phyloP scores from a whole-genome alignment of 1,140 invertebrate species.

The Drosophila sucinea region DNA sequence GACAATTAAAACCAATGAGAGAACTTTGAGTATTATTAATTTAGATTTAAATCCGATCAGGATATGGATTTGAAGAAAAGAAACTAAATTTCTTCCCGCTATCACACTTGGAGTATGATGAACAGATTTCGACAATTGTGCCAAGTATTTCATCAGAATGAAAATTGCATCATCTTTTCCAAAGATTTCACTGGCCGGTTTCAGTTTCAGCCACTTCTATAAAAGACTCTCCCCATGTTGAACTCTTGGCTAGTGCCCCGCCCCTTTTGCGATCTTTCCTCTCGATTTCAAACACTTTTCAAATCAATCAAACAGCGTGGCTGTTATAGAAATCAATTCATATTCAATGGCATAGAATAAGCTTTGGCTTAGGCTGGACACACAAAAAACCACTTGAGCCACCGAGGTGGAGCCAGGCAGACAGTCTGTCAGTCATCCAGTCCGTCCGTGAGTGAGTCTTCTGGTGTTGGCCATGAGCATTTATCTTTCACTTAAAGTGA shows the following conservation, averaged over 20 bases:
- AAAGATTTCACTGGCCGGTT: constrained; percentile 1
- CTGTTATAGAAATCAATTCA: neutral
- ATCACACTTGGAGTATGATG: too few species aligned
- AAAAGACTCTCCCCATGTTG: neutral
- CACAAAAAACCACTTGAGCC: neutral
- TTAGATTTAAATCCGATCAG: too few species aligned
- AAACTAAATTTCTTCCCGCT: too few species aligned
- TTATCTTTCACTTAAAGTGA: constrained; percentile 83
- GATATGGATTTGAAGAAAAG: too few species aligned
- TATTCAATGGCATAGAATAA: constrained; percentile 5
- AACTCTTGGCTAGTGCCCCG: neutral
- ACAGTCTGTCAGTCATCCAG: constrained; percentile 53
- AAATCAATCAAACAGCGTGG: constrained; percentile 5
- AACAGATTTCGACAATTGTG: neutral
- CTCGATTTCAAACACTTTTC: neutral
- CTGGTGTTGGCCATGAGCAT: constrained; percentile 48
- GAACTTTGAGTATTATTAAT: too few species aligned
- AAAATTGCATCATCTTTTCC: neutral
- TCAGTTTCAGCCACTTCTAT: neutral
- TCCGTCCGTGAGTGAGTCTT: constrained; percentile 52
- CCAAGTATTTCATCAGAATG: neutral
- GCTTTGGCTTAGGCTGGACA: neutral
- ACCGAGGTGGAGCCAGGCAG: constrained; percentile 27
- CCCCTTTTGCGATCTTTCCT: neutral
- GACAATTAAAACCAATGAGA: too few species aligned